Evolutionary conservation across 2,797 vertebrate genomes (phyloP).

Genomic region (Ptychadena robeensis): DNA sequence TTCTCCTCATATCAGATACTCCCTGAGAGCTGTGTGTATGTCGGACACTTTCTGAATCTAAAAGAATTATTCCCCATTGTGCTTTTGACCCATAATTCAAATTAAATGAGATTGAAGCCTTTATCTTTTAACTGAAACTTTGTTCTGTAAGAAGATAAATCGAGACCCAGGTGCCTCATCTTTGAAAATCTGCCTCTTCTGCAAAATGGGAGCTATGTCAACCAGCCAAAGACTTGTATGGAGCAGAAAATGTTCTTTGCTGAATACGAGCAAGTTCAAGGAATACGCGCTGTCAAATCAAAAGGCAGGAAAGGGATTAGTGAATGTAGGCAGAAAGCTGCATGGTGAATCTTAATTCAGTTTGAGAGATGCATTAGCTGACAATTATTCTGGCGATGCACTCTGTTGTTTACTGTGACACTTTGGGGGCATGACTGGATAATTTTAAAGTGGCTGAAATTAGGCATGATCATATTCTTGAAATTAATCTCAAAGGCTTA

Average conservation of each 20-base stretch:
- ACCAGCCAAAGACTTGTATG: conserved; percentile 13
- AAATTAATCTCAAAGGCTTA: conserved; percentile 45
- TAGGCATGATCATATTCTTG: conserved; percentile 51
- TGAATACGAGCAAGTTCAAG: conserved; percentile 1
- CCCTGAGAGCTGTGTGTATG: neutral
- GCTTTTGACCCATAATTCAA: neutral
- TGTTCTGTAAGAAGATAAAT: neutral
- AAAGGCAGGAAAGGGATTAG: conserved; percentile 19
- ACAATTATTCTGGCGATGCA: conserved; percentile 48
- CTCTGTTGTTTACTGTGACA: conserved; percentile 45
- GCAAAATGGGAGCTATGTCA: conserved; percentile 3
- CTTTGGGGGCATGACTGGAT: conserved; percentile 21
- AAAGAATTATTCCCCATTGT: neutral
- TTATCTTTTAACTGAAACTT: neutral
- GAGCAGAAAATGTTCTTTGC: conserved; percentile 5
- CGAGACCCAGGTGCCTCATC: conserved; percentile 5
- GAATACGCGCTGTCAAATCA: neutral
- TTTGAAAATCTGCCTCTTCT: neutral
- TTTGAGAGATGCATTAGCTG: conserved; percentile 29
- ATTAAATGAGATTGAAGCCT: neutral
- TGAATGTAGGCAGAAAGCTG: neutral
- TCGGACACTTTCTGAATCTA: neutral
- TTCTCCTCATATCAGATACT: neutral
- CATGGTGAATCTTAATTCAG: conserved; percentile 7
- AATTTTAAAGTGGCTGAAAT: conserved; percentile 38